phyloP scores from a whole-genome alignment of 2,888 invertebrate genomes.

The Pristionchus japonicus region DNA sequence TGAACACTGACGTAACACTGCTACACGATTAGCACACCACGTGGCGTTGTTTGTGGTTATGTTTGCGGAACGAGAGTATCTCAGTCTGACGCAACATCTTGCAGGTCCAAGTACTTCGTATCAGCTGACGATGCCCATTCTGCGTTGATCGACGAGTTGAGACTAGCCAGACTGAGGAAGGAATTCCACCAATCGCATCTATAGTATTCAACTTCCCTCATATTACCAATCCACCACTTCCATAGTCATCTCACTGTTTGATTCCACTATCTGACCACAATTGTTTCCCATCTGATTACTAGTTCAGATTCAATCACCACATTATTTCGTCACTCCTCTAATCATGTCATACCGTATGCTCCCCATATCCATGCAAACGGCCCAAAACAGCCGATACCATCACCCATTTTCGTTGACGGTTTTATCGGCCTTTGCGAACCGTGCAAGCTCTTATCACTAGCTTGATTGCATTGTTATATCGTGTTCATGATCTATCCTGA shows the following conservation, averaged over 20 bases:
- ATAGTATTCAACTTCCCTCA: neutral
- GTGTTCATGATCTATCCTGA: neutral
- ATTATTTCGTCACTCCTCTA: neutral
- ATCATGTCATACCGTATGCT: neutral
- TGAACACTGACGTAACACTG: too few relatives aligned
- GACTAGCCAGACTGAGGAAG: conserved; percentile 29
- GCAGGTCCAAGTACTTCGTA: conserved; percentile 43
- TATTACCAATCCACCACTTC: neutral
- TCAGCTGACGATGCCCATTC: conserved; percentile 24
- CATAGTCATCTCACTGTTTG: neutral
- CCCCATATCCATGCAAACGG: neutral
- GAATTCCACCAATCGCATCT: conserved; percentile 46
- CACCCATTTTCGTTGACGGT: neutral
- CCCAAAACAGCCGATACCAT: neutral
- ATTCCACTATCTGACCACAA: neutral
- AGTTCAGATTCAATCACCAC: neutral
- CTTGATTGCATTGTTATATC: neutral
- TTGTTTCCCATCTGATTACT: neutral
- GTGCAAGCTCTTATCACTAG: neutral
- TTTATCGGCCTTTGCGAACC: neutral
- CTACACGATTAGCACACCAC: too few relatives aligned
- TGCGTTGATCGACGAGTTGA: conserved; percentile 42
- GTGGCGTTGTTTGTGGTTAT: too few relatives aligned
- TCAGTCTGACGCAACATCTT: conserved; percentile 9
- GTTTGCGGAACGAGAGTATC: neutral